A percentile compares a stretch with the other conserved stretches of the same genome.
Conservation (phyloP, 2,888 invertebrate genomes). For the Mechanitis mazaeus region DNA sequence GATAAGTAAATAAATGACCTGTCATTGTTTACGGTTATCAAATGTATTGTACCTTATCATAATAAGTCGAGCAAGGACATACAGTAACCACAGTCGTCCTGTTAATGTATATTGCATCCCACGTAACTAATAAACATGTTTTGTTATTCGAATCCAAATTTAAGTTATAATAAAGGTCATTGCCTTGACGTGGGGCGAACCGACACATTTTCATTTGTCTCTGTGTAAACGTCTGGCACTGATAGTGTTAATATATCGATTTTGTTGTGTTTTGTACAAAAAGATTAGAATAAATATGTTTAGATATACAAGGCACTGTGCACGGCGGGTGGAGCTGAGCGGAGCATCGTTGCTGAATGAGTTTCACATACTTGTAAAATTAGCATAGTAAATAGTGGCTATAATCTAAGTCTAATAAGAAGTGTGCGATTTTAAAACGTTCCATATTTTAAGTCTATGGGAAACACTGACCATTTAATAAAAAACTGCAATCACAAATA, state of each 20-base stretch:
- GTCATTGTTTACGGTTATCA: conserved; percentile 28
- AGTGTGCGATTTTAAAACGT: too few relatives aligned
- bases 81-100: conserved; percentile 37
- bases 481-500: too few relatives aligned
- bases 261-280: conserved; percentile 10
- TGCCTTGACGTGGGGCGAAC: conserved; percentile 33
- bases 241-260: conserved; percentile 26
- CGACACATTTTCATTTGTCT: conserved; percentile 32
- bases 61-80: conserved; percentile 67
- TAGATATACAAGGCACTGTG: too few relatives aligned
- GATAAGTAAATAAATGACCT: conserved; percentile 11
- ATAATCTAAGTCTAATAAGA: too few relatives aligned
- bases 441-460: too few relatives aligned
- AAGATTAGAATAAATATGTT: not conserved
- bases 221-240: conserved; percentile 24
- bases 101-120: conserved; percentile 26
- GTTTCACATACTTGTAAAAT: too few relatives aligned
- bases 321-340: too few relatives aligned
- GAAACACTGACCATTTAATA: too few relatives aligned
- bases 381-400: too few relatives aligned
- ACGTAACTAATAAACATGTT: conserved; percentile 33
- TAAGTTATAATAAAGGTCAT: conserved; percentile 39
- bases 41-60: conserved; percentile 47
- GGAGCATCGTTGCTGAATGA: too few relatives aligned
- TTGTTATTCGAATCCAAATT: conserved; percentile 37